Evolutionary conservation across 1,140 invertebrate genomes (phyloP), one percentile per base, ranked within the genome.

Genomic region (Zaprionus gabonicus): DNA sequence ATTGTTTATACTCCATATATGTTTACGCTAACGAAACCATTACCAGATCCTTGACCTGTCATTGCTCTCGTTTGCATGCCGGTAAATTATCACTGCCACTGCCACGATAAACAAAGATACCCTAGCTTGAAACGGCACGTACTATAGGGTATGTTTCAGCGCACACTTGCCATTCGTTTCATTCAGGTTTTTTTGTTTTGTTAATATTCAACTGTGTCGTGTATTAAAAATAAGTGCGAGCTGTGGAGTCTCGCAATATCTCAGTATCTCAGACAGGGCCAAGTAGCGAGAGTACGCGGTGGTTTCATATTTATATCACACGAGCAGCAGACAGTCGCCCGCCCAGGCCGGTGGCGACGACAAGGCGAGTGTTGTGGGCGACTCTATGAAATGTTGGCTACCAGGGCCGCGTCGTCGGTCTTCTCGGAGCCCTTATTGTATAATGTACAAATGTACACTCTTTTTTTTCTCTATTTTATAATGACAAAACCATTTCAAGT

Each of bases 251-350:
- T 51, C 46, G 46, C 46, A 25, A 51, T 13, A 46, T 46, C 31
- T 34, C 2, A 34, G 31, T 17, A 46, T 17, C 41, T 17, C 41
- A 58, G 17, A 34, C 17, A 58, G 17, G 10, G 55, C 15, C 12
- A 34, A 44, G 12, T n/a, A 27, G 5, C 13, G 36, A 70, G 41
- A 62, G n/a, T 55, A 41, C 60, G 20, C 31, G 34, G 25, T 36
- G 28, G 5, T 57, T 71, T 27, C 69, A 71, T 71, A 65, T 71
- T 71, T 71, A 71, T 46, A 71, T 36, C 60, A 12, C 17, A 38
- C 13, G 23, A 49, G 23, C n/a, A 55, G 49, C 34, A 44, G 36
- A 34, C 31, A 34, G 31, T 34, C 31, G 31, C 31, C 13, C 20
- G 34, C 53, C 49, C 60, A 44, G 60, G 36, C 60, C 20, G 28